A percentile compares a stretch with the other conserved stretches of the same genome.
Evolutionary conservation across 1,140 invertebrate species (phyloP).

Genomic region (Drosophila punjabiensis): DNA sequence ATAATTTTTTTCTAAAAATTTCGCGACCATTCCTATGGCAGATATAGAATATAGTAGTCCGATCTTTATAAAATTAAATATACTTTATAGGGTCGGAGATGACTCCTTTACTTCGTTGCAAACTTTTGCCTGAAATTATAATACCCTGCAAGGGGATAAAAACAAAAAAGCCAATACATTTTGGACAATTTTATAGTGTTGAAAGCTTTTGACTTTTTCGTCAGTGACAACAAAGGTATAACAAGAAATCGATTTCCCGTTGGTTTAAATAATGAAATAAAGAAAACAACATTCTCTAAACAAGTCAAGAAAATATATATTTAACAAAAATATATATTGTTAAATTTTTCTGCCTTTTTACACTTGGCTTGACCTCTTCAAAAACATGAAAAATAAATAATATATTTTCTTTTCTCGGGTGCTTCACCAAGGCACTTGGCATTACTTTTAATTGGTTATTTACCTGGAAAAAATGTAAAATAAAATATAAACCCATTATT

Average conservation of each 20-base stretch:
- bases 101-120: too few species aligned
- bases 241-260: not conserved
- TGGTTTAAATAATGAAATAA: not conserved
- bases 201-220: not conserved
- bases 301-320: not conserved
- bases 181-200: not conserved
- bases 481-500: not conserved
- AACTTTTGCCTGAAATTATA: too few species aligned
- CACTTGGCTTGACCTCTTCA: not conserved
- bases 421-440: not conserved
- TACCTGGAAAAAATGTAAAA: not conserved
- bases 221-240: not conserved
- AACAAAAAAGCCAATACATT: not conserved
- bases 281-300: not conserved
- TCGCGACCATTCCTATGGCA: too few species aligned
- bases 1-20: too few species aligned
- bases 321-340: not conserved
- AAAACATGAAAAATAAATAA: not conserved
- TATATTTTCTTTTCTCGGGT: not conserved
- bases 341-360: not conserved
- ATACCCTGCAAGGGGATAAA: too few species aligned
- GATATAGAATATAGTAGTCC: too few species aligned
- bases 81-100: too few species aligned
- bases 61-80: too few species aligned
- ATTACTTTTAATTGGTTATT: conserved; percentile 11